phyloP scores from a whole-genome alignment of 2,888 invertebrate species.

The Drosophila picticornis region DNA sequence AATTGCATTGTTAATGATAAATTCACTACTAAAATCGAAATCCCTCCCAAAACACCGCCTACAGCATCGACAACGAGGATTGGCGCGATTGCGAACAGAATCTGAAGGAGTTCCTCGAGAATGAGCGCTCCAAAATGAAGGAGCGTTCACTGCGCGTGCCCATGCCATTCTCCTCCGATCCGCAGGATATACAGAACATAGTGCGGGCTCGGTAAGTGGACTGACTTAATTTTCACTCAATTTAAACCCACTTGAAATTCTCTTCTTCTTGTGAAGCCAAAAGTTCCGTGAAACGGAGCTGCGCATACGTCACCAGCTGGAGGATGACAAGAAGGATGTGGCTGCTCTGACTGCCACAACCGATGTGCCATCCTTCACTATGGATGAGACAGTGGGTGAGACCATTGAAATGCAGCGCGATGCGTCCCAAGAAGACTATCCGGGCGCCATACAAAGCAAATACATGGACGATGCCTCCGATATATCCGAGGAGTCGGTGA shows the following conservation, averaged over 20 bases:
- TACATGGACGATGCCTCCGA: slow-evolving; percentile 79
- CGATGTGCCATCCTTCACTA: slow-evolving; percentile 16
- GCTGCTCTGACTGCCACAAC: slow-evolving; percentile 16
- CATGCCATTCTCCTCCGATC: slow-evolving; percentile 81
- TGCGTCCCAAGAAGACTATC: slow-evolving; percentile 43
- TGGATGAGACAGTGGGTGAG: slow-evolving; percentile 48
- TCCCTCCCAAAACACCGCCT: not conserved
- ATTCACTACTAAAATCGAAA: not conserved
- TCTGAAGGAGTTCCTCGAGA: slow-evolving; percentile 82
- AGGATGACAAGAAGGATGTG: slow-evolving; percentile 62
- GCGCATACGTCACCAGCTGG: slow-evolving; percentile 78
- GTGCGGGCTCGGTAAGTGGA: slow-evolving; percentile 80
- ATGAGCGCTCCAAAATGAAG: slow-evolving; percentile 82
- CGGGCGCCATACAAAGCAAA: slow-evolving; percentile 49
- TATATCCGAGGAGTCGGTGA: slow-evolving; percentile 66
- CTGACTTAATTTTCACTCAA: not conserved
- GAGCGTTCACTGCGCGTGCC: slow-evolving; percentile 76
- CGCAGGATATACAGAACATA: slow-evolving; percentile 81
- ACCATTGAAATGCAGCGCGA: slow-evolving; percentile 51
- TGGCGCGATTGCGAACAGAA: slow-evolving; percentile 84
- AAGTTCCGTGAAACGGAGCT: slow-evolving; percentile 83
- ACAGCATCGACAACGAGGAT: slow-evolving; percentile 83
- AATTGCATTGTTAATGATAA: slow-evolving; percentile 31
- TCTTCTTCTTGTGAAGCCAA: slow-evolving; percentile 62
- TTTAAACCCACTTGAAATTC: not conserved